Conservation (phyloP, 2,888 invertebrate genomes). For the Leptarthrus brevirostris region DNA sequence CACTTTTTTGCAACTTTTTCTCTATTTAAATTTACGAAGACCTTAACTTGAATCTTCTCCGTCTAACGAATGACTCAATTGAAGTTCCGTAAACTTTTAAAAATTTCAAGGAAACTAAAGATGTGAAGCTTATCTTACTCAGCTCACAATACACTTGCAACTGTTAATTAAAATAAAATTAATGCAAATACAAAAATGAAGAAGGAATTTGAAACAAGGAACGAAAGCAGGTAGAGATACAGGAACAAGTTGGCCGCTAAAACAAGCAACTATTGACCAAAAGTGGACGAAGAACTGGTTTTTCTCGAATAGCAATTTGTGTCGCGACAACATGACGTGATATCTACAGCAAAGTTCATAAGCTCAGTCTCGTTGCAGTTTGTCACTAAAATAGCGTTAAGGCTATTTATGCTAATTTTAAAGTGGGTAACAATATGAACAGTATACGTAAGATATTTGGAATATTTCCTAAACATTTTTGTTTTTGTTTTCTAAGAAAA, state of each 20-base stretch:
- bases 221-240: conserved; percentile 1
- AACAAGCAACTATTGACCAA: conserved; percentile 34
- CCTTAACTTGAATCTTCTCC: too few species aligned
- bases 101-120: too few species aligned
- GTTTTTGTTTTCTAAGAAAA: background rate
- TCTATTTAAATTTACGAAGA: too few species aligned
- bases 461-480: background rate
- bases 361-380: conserved; percentile 4
- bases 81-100: too few species aligned
- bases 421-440: background rate
- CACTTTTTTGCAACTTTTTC: too few species aligned
- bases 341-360: conserved; percentile 4
- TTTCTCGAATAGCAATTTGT: conserved; percentile 37
- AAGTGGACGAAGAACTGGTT: conserved; percentile 39
- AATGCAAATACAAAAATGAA: background rate
- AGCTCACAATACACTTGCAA: too few species aligned
- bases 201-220: conserved; percentile 3
- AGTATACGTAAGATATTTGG: conserved; percentile 8
- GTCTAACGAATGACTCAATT: too few species aligned
- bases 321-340: conserved; percentile 34
- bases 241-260: conserved; percentile 43
- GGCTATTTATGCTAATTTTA: conserved; percentile 28
- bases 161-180: background rate
- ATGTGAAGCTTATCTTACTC: too few species aligned
- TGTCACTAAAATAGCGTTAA: conserved; percentile 13